Conservation (phyloP, 2,113 vertebrate species). For the Ceuthmochares aereus region DNA sequence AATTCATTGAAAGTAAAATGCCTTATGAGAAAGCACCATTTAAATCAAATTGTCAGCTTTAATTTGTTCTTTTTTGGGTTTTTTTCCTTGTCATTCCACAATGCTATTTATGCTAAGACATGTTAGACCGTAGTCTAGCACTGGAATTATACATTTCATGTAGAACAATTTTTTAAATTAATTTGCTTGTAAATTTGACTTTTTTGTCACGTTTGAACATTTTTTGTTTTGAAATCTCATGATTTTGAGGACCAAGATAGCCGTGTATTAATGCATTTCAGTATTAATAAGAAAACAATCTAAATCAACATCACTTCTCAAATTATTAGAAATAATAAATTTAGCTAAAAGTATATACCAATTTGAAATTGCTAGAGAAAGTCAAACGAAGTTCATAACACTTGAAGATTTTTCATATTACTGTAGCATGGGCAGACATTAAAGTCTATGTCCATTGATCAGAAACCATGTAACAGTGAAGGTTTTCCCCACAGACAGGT, state of each 20-base stretch:
- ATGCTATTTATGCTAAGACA: background rate
- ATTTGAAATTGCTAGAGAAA: background rate
- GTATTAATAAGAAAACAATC: background rate
- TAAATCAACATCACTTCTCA: background rate
- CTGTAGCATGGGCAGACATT: background rate
- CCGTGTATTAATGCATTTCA: background rate
- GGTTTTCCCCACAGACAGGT: background rate
- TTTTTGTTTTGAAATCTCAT: background rate
- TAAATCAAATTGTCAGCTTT: background rate
- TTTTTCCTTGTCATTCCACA: background rate
- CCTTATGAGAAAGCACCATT: background rate
- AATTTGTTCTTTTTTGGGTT: accelerated
- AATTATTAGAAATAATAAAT: background rate
- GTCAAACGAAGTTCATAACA: accelerated
- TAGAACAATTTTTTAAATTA: background rate
- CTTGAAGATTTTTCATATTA: background rate
- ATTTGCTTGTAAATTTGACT: background rate
- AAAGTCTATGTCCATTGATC: background rate
- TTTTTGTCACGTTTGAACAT: background rate
- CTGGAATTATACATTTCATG: background rate
- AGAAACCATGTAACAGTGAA: background rate
- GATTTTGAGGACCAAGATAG: background rate
- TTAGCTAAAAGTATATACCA: background rate
- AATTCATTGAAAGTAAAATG: background rate
- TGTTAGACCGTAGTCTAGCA: background rate